Evolutionary conservation across 2,888 invertebrate species (phyloP).

Genomic region (Meiosimyza platycephala): DNA sequence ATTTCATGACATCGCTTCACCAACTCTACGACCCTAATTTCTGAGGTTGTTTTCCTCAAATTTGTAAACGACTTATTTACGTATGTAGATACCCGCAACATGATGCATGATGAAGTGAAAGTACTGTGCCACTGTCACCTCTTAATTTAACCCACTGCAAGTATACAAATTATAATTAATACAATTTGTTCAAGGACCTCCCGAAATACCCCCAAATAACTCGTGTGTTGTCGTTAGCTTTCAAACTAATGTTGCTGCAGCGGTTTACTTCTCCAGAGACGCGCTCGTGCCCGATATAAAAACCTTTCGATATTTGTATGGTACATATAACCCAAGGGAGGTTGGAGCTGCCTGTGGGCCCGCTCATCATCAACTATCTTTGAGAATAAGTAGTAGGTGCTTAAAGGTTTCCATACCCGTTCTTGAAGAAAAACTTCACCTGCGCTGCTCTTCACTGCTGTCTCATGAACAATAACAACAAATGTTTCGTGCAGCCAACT

Average conservation of each 20-base stretch:
- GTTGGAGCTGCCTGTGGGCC: too few species aligned
- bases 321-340: background rate
- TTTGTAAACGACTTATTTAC: too few species aligned
- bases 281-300: too few species aligned
- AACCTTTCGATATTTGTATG: too few species aligned
- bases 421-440: slow-evolving; percentile 31
- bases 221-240: too few species aligned
- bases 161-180: slow-evolving; percentile 20
- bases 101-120: background rate
- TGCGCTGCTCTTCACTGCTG: slow-evolving; percentile 39
- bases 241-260: background rate
- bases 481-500: slow-evolving; percentile 35
- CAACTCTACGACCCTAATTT: too few species aligned
- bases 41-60: too few species aligned
- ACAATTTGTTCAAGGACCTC: slow-evolving; percentile 20
- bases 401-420: background rate
- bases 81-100: too few species aligned
- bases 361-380: too few species aligned
- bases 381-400: background rate
- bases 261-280: background rate
- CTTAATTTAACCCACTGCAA: background rate
- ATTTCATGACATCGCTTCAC: too few species aligned
- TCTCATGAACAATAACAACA: slow-evolving; percentile 44
- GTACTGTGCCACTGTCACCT: slow-evolving; percentile 1
- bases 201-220: background rate